Evolutionary conservation across 2,797 vertebrate genomes (phyloP).

Genomic region (Fringilla coelebs): DNA sequence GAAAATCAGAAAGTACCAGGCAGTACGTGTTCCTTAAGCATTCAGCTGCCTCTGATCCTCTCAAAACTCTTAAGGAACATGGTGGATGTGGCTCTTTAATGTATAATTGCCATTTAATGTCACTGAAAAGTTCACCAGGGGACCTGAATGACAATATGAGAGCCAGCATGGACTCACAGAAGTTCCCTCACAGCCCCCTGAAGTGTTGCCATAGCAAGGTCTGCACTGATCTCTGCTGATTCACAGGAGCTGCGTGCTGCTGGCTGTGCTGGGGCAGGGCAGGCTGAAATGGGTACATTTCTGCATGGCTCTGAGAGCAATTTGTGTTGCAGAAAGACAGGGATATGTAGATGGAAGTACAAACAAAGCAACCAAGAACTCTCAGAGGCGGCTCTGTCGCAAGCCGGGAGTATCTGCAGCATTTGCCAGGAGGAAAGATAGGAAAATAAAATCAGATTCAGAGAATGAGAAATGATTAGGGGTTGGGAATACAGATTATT

Average conservation of each 20-base stretch:
- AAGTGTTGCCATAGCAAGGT: conserved; percentile 22
- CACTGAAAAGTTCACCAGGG: neutral
- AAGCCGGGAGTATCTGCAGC: neutral
- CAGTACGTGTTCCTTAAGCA: neutral
- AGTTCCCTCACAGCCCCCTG: neutral
- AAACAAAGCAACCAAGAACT: neutral
- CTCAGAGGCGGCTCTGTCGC: neutral
- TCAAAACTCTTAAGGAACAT: neutral
- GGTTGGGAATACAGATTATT: neutral
- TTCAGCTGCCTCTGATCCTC: neutral
- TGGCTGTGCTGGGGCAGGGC: conserved; percentile 1
- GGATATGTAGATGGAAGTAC: neutral
- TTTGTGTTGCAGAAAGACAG: neutral
- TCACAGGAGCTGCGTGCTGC: neutral
- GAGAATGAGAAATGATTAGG: neutral
- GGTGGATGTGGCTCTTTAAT: neutral
- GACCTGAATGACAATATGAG: neutral
- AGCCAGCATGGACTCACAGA: neutral
- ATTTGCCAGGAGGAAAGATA: neutral
- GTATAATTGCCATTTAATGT: neutral
- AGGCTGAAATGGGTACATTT: neutral
- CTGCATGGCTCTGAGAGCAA: neutral
- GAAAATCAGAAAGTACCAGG: conserved; percentile 16
- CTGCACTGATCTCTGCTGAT: neutral
- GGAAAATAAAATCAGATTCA: neutral